Evolutionary conservation across 2,797 vertebrate species (phyloP).

Genomic region (Pithecia hirsuta): DNA sequence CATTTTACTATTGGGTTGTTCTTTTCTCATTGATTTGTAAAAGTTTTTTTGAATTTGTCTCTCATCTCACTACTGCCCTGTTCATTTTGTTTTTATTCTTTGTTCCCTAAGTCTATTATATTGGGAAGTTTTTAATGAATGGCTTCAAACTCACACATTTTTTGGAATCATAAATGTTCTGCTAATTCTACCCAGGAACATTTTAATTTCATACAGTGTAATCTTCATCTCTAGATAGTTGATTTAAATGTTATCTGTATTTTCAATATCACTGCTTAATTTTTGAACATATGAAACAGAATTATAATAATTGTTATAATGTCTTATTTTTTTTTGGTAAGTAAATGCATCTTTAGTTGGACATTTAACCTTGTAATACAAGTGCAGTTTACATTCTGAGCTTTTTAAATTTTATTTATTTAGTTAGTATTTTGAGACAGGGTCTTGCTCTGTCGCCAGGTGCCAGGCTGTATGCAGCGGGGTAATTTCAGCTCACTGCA

Average conservation of each 20-base stretch:
- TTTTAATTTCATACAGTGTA: not conserved
- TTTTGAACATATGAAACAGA: not conserved
- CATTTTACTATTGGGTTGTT: not conserved
- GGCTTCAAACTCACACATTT: not conserved
- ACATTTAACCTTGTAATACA: not conserved
- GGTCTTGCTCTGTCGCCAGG: no score
- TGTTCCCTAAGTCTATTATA: not conserved
- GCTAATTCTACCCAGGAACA: not conserved
- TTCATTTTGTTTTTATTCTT: not conserved
- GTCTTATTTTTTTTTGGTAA: not conserved
- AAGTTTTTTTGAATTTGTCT: not conserved
- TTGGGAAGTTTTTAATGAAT: not conserved
- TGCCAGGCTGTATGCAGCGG: no score
- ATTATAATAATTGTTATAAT: not conserved
- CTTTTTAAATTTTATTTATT: not conserved
- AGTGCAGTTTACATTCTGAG: not conserved
- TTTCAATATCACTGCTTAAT: not conserved
- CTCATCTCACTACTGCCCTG: not conserved
- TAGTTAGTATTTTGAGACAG: no score
- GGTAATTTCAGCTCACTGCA: no score
- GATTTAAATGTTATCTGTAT: not conserved
- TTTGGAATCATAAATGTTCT: not conserved
- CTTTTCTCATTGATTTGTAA: not conserved
- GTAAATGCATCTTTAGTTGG: not conserved
- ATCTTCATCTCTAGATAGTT: not conserved